A percentile compares a stretch with the other conserved stretches of the same genome.
Conservation (phyloP, 2,113 vertebrate species). For the Melozone crissalis region DNA sequence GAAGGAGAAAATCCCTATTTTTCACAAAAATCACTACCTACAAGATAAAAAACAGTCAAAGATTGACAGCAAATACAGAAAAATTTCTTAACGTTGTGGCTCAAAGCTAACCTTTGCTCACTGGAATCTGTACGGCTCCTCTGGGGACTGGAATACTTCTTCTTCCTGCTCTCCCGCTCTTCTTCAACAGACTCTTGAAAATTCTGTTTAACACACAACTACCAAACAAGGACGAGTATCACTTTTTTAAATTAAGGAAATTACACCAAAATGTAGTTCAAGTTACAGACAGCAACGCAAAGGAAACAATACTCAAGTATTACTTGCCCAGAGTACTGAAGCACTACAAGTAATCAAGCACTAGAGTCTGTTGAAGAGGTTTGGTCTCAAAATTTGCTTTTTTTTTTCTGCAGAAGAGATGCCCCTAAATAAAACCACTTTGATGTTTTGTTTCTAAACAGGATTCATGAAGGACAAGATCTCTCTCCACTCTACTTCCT, state of each 20-base stretch:
- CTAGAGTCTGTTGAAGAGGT: not conserved
- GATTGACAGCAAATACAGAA: not conserved
- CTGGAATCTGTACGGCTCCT: slow-evolving; percentile 88
- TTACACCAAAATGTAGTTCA: not conserved
- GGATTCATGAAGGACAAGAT: not conserved
- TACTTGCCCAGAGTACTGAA: not conserved
- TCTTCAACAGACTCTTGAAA: slow-evolving; percentile 86
- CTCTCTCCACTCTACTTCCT: not conserved
- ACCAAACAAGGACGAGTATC: not conserved
- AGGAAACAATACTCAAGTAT: not conserved
- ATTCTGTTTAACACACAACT: slow-evolving; percentile 70
- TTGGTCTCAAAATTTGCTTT: not conserved
- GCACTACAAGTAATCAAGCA: not conserved
- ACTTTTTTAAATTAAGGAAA: not conserved
- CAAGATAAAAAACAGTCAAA: not conserved
- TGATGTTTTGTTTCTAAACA: not conserved
- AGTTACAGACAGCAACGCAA: not conserved
- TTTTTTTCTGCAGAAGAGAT: not conserved
- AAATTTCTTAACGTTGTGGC: not conserved
- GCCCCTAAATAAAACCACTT: not conserved
- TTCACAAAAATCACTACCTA: not conserved
- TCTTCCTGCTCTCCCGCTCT: slow-evolving; percentile 87
- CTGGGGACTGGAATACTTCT: slow-evolving; percentile 89
- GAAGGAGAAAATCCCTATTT: not conserved
- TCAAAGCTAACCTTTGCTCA: slow-evolving; percentile 85